These are phyloP conservation scores for Syrrhaptes paradoxus DNA, from an alignment of 2,113 vertebrate species.

Conservation along the genomic window DNA sequence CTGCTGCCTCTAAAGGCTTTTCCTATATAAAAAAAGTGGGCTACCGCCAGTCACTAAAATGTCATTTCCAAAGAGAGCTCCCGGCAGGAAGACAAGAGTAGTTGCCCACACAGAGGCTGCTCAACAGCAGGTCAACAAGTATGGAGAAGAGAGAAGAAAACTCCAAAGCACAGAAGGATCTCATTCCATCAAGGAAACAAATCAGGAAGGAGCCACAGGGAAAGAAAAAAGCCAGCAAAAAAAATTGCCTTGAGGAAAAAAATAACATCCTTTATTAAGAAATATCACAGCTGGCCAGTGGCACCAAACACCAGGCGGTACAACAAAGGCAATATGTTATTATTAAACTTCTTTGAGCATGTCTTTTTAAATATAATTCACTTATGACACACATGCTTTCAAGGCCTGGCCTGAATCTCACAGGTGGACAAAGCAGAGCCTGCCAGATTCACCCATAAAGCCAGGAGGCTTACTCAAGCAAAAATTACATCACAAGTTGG, in stretches of 20 bases:
- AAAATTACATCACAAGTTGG: neutral
- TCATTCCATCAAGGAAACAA: neutral
- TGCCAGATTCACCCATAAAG: neutral
- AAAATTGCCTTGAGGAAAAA: neutral
- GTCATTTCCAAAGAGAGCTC: neutral
- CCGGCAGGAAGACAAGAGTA: neutral
- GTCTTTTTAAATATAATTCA: conserved; percentile 3
- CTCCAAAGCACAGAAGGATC: neutral
- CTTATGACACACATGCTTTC: neutral
- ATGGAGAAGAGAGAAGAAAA: neutral
- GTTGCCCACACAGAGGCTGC: neutral
- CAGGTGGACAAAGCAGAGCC: neutral
- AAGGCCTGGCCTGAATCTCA: neutral
- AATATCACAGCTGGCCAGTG: conserved; percentile 16
- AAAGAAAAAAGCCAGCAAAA: conserved; percentile 19
- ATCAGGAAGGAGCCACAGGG: neutral
- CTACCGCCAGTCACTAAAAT: neutral
- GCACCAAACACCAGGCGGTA: conserved; percentile 5
- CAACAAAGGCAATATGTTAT: conserved; percentile 40
- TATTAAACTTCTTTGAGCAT: neutral
- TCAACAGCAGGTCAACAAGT: neutral
- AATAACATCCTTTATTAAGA: conserved; percentile 39
- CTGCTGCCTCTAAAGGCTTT: neutral
- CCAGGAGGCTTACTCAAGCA: neutral
- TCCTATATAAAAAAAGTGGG: neutral